Conservation (phyloP, 2,888 invertebrate genomes). For the Syritta pipiens region DNA sequence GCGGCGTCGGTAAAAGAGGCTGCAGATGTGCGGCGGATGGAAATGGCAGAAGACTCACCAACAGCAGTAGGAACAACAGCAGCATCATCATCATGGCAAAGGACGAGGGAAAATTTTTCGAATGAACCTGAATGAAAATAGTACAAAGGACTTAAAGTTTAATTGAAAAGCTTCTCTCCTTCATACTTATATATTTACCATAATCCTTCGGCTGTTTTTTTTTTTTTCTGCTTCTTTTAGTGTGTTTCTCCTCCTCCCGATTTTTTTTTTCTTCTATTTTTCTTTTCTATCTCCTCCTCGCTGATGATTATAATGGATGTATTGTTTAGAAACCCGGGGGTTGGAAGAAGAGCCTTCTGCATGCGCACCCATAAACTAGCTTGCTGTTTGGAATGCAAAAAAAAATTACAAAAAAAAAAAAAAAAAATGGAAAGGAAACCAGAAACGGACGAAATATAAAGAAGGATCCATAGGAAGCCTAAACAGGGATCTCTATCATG, state of each 20-base stretch:
- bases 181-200: conserved; percentile 4
- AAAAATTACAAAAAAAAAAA: background rate
- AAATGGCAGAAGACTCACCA: conserved; percentile 1
- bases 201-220: conserved; percentile 5
- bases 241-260: conserved; percentile 29
- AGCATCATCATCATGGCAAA: too few relatives aligned
- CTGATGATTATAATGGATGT: conserved; percentile 64
- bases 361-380: conserved; percentile 43
- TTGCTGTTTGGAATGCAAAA: conserved; percentile 3
- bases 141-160: conserved; percentile 67
- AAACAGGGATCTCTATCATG: conserved; percentile 56
- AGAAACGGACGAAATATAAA: conserved; percentile 1
- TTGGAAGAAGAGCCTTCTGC: conserved; percentile 30
- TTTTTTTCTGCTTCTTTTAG: conserved; percentile 5
- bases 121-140: conserved; percentile 63
- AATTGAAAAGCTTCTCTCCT: conserved; percentile 61
- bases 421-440: background rate
- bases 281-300: conserved; percentile 38
- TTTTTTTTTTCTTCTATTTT: conserved; percentile 23
- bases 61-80: background rate
- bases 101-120: conserved; percentile 39
- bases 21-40: background rate
- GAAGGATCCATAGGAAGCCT: conserved; percentile 34
- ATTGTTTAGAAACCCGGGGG: conserved; percentile 56
- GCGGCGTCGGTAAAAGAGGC: background rate